Evolutionary conservation across 2,888 invertebrate species (phyloP), one percentile per base, ranked within the genome.

Genomic region (Anarsia innoxiella): DNA sequence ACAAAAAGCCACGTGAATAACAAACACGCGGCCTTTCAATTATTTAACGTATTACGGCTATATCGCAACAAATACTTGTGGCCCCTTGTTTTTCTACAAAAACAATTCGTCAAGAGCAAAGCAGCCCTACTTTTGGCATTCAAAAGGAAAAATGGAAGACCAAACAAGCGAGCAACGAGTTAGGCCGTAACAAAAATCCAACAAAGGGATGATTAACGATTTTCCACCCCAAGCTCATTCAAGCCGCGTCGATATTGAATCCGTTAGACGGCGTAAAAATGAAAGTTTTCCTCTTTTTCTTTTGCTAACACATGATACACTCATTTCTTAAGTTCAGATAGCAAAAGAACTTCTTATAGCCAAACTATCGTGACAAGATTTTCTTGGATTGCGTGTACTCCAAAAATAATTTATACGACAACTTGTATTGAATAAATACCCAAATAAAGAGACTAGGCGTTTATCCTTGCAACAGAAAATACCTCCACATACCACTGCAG

Each of bases 131-230:
- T 75, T 78, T 68, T 63, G 55, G 58, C 66, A 67, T 72, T 71
- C 71, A 73, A 73, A 77, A 76, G 77, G 76, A 80, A 82, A 82
- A 83, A 79, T 76, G 72, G 75, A 56, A 66, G 70, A 63, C 78
- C 79, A 82, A 83, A 80, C 79, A 83, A 78, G 73, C 80, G 74
- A 74, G 78, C 77, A 83, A 82, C 80, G 78, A 84, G 82, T 84
- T 83, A 84, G 79, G 68, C 75, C 68, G 76, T 80, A 78, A 80
- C 83, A 82, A 80, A 83, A 84, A 82, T 83, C 79, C 77, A 80
- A 83, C 82, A 84, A 83, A 80, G 79, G 80, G 63, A 84, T 84
- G 84, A 84, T 83, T 84, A 84, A 84, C 84, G 83, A 78, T 82
- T 80, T 79, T 76, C 73, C 63, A 70, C 64, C 71, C 67, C 69